Evolutionary conservation across 2,888 invertebrate genomes (phyloP).

Genomic region (Diloba caeruleocephala): DNA sequence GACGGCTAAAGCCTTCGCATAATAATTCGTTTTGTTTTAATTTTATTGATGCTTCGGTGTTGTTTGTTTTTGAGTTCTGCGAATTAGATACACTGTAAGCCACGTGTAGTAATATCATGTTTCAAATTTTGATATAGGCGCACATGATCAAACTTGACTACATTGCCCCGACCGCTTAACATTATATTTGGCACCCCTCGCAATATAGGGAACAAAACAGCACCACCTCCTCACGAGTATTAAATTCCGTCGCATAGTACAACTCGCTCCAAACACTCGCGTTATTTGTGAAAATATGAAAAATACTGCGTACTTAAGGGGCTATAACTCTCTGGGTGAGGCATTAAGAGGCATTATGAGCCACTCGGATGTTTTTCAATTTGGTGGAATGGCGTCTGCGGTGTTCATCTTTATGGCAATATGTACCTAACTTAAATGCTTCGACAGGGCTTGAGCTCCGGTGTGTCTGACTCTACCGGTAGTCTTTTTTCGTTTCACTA

Average conservation of each 20-base stretch:
- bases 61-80: no score
- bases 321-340: constrained; percentile 78
- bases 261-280: constrained; percentile 61
- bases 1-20: no score
- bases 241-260: constrained; percentile 22
- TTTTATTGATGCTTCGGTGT: no score
- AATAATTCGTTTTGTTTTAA: no score
- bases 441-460: constrained; percentile 41
- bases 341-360: constrained; percentile 85
- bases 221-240: constrained; percentile 18
- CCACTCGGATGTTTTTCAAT: constrained; percentile 86
- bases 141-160: constrained; percentile 1
- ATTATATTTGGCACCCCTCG: constrained; percentile 49
- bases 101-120: background rate
- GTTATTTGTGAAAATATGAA: constrained; percentile 84
- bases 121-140: constrained; percentile 2
- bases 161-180: background rate
- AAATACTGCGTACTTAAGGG: constrained; percentile 78
- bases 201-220: constrained; percentile 34
- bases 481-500: constrained; percentile 23
- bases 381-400: constrained; percentile 78
- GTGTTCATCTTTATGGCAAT: constrained; percentile 70
- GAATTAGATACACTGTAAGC: no score
- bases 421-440: constrained; percentile 58
- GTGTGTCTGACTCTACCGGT: constrained; percentile 1